Conservation (phyloP, 2,113 vertebrate species). For the Carassius gibelio region DNA sequence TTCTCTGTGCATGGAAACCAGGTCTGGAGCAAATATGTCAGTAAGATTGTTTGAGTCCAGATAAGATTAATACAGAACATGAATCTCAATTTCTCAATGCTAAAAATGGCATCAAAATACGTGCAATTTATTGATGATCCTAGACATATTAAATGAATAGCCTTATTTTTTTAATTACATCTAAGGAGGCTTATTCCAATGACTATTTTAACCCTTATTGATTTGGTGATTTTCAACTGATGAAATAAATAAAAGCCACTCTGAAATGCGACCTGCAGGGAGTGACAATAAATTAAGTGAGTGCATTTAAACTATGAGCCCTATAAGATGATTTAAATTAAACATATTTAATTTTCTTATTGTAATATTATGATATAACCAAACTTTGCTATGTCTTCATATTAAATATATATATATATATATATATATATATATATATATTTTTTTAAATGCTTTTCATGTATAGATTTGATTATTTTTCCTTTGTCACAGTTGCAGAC, state of each 20-base stretch:
- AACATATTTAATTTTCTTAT: background rate
- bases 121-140: constrained; percentile 29
- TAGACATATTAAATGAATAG: constrained; percentile 37
- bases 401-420: too few relatives aligned
- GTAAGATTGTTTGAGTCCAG: too few relatives aligned
- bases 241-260: constrained; percentile 31
- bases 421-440: too few relatives aligned
- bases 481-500: background rate
- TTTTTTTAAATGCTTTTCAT: background rate
- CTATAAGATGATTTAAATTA: too few relatives aligned
- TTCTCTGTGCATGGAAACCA: background rate
- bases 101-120: constrained; percentile 1
- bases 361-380: too few relatives aligned
- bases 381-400: background rate
- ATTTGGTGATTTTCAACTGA: constrained; percentile 25
- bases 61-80: background rate
- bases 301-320: too few relatives aligned
- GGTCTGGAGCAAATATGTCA: background rate
- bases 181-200: constrained; percentile 19
- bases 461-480: background rate
- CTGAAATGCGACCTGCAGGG: background rate
- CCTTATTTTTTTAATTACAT: constrained; percentile 44
- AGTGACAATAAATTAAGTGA: constrained; percentile 16
- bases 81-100: background rate
- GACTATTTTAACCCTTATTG: constrained; percentile 29